Conservation (phyloP, 1,140 invertebrate species). For the Cydia splendana region DNA sequence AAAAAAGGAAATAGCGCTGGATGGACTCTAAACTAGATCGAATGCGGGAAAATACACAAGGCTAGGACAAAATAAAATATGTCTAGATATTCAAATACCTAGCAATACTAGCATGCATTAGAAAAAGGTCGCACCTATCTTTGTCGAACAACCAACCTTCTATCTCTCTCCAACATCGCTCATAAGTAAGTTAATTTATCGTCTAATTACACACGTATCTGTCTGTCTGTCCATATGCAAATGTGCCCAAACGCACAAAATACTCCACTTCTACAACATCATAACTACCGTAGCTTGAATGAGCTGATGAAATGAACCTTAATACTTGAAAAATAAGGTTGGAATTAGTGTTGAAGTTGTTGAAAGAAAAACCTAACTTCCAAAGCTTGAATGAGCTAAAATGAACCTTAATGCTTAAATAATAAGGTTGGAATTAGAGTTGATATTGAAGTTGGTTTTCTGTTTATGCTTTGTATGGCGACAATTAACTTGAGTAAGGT, state of each 20-base stretch:
- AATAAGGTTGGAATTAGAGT: not conserved
- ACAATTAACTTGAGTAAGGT: constrained; percentile 41
- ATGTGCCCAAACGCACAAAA: constrained; percentile 41
- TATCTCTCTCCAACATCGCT: constrained; percentile 37
- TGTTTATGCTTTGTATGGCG: not conserved
- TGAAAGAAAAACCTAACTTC: not conserved
- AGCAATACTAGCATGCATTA: not conserved
- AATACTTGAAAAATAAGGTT: not conserved
- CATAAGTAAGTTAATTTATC: constrained; percentile 55
- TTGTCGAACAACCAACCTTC: constrained; percentile 8
- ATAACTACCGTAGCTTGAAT: not conserved
- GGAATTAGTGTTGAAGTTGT: not conserved
- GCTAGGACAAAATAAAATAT: too few relatives aligned
- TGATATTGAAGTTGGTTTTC: not conserved
- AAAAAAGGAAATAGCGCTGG: too few relatives aligned
- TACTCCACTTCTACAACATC: not conserved
- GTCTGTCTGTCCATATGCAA: constrained; percentile 41
- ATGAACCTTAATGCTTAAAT: not conserved
- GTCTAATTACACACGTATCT: constrained; percentile 51
- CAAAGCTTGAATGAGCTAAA: not conserved
- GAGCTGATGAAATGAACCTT: not conserved
- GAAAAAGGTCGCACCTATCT: constrained; percentile 1
- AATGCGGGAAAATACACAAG: too few relatives aligned
- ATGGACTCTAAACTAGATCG: too few relatives aligned
- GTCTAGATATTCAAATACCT: too few relatives aligned